Conservation (phyloP, 2,797 vertebrate genomes). For the Sparidentex hasta region DNA sequence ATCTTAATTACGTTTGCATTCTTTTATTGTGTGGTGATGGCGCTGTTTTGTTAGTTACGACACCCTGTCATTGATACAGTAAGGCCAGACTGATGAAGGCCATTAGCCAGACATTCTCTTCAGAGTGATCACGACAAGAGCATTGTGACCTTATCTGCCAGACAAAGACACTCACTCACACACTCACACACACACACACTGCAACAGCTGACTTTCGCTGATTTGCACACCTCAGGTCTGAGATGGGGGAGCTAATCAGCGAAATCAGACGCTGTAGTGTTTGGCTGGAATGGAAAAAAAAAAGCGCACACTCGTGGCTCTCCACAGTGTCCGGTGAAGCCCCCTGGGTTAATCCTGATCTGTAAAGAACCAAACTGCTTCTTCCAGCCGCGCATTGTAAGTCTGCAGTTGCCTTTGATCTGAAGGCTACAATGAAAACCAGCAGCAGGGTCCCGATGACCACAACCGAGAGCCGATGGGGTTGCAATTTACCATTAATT, state of each 20-base stretch:
- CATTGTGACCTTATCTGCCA: constrained; percentile 55
- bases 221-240: constrained; percentile 46
- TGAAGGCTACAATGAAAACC: constrained; percentile 14
- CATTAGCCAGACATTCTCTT: constrained; percentile 24
- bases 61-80: background rate
- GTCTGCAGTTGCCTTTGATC: constrained; percentile 7
- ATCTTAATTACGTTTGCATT: constrained; percentile 7
- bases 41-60: background rate
- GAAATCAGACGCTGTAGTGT: constrained; percentile 47
- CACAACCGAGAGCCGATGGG: background rate
- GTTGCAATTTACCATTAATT: background rate
- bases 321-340: constrained; percentile 2
- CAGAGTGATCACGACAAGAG: constrained; percentile 45
- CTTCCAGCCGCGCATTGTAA: background rate
- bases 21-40: background rate
- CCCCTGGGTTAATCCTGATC: constrained; percentile 11
- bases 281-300: constrained; percentile 43
- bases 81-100: constrained; percentile 6
- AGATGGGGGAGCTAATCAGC: constrained; percentile 51
- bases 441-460: constrained; percentile 17
- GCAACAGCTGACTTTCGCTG: constrained; percentile 28
- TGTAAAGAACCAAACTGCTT: background rate
- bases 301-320: constrained; percentile 23
- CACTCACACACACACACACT: background rate
- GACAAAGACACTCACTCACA: constrained; percentile 15